Conservation (phyloP, 2,888 invertebrate species). For the Hydroisotoma schaefferi region DNA sequence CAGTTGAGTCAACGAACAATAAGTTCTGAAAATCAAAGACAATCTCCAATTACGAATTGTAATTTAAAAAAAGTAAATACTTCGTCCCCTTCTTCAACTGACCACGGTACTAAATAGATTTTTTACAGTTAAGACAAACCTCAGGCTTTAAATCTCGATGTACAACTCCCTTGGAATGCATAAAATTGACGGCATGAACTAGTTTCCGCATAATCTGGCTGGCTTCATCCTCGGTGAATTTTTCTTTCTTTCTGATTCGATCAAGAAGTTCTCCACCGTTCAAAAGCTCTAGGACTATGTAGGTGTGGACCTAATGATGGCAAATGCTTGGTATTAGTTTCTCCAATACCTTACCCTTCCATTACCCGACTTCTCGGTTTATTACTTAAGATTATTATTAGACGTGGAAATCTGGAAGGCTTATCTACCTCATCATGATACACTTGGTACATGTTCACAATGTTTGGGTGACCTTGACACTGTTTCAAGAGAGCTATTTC, state of each 20-base stretch:
- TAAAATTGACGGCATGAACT: conserved; percentile 75
- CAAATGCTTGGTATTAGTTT: too few species aligned
- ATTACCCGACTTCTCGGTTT: too few species aligned
- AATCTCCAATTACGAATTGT: background rate
- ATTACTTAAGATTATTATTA: too few species aligned
- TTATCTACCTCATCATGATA: conserved; percentile 67
- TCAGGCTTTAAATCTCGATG: conserved; percentile 95
- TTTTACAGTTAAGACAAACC: too few species aligned
- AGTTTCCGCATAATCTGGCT: conserved; percentile 76
- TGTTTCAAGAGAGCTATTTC: conserved; percentile 75
- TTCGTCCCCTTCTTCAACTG: too few species aligned
- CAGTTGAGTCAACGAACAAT: conserved; percentile 61
- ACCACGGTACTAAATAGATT: too few species aligned
- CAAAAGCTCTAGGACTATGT: conserved; percentile 83
- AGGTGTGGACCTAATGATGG: conserved; percentile 71
- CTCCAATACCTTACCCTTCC: conserved; percentile 12
- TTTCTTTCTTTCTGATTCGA: conserved; percentile 62
- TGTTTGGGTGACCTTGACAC: conserved; percentile 85
- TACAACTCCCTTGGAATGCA: conserved; percentile 79
- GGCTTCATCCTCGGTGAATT: conserved; percentile 74
- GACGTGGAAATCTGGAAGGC: background rate
- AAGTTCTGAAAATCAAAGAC: conserved; percentile 58
- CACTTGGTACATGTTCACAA: conserved; percentile 79
- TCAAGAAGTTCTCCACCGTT: conserved; percentile 76
- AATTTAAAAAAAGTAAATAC: too few species aligned